These are phyloP conservation scores for Drosophila meridionalis DNA, from an alignment of 2,888 invertebrate genomes.

Conservation along the genomic window DNA sequence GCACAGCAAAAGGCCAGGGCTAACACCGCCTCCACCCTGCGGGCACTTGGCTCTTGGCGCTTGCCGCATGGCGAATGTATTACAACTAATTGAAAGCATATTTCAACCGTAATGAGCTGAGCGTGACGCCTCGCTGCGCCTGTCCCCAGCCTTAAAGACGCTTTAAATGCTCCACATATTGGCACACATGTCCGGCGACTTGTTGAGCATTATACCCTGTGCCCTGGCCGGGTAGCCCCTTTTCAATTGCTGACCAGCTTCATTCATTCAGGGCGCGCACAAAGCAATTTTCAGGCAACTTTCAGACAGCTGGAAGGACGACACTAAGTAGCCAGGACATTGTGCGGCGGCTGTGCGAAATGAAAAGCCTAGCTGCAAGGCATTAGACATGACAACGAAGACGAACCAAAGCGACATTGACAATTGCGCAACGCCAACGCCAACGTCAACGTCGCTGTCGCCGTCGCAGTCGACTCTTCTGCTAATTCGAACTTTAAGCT, in stretches of 20 bases:
- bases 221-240: constrained; percentile 37
- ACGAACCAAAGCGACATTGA: constrained; percentile 51
- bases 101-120: constrained; percentile 68
- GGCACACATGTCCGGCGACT: constrained; percentile 45
- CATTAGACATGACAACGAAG: constrained; percentile 65
- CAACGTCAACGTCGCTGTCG: constrained; percentile 11
- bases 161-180: constrained; percentile 50
- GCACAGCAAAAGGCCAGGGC: constrained; percentile 44
- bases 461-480: constrained; percentile 18
- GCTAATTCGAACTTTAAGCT: constrained; percentile 66
- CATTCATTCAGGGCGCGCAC: constrained; percentile 44
- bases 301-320: constrained; percentile 33
- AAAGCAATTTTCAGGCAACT: constrained; percentile 22
- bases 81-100: constrained; percentile 75
- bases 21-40: constrained; percentile 21
- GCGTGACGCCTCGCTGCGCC: constrained; percentile 50
- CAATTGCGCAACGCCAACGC: constrained; percentile 46
- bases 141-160: constrained; percentile 35
- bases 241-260: constrained; percentile 59
- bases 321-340: constrained; percentile 59
- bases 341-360: constrained; percentile 48
- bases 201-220: constrained; percentile 56
- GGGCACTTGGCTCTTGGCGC: constrained; percentile 3
- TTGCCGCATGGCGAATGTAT: constrained; percentile 57
- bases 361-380: constrained; percentile 65